These are phyloP conservation scores for Serrognathus titanus DNA, from an alignment of 2,888 invertebrate genomes.

Conservation along the genomic window DNA sequence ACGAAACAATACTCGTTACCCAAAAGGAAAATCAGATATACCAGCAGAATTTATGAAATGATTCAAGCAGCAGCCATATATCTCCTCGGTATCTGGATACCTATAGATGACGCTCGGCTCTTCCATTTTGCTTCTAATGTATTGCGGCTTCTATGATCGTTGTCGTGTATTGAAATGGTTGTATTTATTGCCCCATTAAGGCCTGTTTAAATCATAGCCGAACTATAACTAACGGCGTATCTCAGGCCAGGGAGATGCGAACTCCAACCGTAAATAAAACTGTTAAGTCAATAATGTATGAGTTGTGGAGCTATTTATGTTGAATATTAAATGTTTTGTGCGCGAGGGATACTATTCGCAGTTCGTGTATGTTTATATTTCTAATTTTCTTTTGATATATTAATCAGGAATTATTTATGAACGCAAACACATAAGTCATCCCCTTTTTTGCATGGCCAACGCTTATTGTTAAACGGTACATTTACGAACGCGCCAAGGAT, in stretches of 20 bases:
- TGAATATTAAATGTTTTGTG: conserved; percentile 20
- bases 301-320: conserved; percentile 20
- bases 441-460: conserved; percentile 7
- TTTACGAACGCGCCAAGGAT: neutral
- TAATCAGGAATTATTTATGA: conserved; percentile 19
- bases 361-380: conserved; percentile 10
- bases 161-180: conserved; percentile 56
- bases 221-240: conserved; percentile 54
- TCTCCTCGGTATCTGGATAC: conserved; percentile 37
- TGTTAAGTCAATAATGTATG: conserved; percentile 27
- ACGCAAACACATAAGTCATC: conserved; percentile 19
- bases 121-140: conserved; percentile 44
- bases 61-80: conserved; percentile 38
- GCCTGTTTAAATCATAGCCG: conserved; percentile 57
- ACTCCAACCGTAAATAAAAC: conserved; percentile 40
- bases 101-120: conserved; percentile 38
- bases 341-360: conserved; percentile 1
- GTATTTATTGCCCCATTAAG: conserved; percentile 62
- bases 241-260: conserved; percentile 30
- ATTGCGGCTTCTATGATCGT: conserved; percentile 48
- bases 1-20: conserved; percentile 14
- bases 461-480: conserved; percentile 8
- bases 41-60: conserved; percentile 39
- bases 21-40: conserved; percentile 21
- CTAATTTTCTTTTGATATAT: conserved; percentile 22